Conservation (phyloP, 2,113 vertebrate species). For the Sarotherodon lohbergeri region DNA sequence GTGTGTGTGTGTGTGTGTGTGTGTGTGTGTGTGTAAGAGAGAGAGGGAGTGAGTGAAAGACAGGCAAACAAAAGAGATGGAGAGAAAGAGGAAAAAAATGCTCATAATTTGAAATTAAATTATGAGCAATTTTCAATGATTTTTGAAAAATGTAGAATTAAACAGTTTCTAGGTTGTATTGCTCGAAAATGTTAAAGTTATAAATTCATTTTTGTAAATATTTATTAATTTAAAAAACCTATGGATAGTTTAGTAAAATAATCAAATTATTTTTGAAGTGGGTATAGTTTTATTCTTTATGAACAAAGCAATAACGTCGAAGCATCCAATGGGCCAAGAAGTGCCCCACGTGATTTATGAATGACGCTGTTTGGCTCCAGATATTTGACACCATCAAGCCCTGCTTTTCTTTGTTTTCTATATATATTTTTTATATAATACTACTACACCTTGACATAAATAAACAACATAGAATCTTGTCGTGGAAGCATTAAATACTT, state of each 20-base stretch:
- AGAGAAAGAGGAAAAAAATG: neutral
- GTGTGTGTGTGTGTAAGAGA: neutral
- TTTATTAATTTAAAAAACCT: neutral
- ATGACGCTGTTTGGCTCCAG: conserved; percentile 2
- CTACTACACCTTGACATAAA: neutral
- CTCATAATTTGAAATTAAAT: neutral
- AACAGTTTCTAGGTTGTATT: neutral
- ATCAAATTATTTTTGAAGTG: neutral
- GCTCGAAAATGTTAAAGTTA: neutral
- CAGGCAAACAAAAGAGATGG: neutral
- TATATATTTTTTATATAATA: neutral
- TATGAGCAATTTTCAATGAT: neutral
- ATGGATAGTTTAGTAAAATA: neutral
- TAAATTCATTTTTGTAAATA: neutral
- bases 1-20: neutral
- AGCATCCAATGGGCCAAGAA: neutral
- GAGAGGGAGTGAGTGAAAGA: neutral
- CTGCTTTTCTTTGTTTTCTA: neutral
- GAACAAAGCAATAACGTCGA: neutral
- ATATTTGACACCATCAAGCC: neutral
- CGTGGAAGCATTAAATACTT: neutral
- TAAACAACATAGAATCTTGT: neutral
- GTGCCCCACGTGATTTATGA: conserved; percentile 28
- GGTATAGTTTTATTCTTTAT: neutral
- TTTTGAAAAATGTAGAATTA: neutral